Evolutionary conservation across 2,888 invertebrate species (phyloP).

Genomic region (Muscina levida): DNA sequence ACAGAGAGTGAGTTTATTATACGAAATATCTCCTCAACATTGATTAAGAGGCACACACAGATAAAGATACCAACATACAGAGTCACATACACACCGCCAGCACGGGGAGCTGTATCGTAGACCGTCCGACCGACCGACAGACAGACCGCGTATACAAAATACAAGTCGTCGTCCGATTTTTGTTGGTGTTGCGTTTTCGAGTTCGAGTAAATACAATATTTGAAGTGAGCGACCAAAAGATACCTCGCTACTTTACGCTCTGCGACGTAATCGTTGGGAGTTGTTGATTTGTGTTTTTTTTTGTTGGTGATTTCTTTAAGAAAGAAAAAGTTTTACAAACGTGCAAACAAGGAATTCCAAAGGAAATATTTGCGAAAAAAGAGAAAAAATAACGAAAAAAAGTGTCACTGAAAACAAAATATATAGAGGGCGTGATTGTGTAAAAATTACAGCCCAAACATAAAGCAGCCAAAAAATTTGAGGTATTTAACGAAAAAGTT

Average conservation of each 20-base stretch:
- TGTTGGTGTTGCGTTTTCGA: conserved; percentile 44
- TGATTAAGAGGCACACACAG: conserved; percentile 28
- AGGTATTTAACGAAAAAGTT: no score
- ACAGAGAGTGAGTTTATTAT: conserved; percentile 57
- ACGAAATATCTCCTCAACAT: conserved; percentile 63
- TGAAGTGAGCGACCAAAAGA: conserved; percentile 56
- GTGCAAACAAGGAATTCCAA: neutral
- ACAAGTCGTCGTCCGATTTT: conserved; percentile 61
- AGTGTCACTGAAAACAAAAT: no score
- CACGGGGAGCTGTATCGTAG: neutral
- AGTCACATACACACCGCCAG: neutral
- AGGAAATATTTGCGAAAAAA: neutral
- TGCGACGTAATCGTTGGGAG: conserved; percentile 58
- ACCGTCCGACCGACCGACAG: conserved; percentile 21
- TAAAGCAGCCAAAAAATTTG: neutral
- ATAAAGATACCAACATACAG: neutral
- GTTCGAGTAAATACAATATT: conserved; percentile 36
- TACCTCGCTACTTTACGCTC: conserved; percentile 35
- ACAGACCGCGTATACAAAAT: conserved; percentile 19
- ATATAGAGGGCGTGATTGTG: no score
- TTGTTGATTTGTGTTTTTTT: conserved; percentile 26
- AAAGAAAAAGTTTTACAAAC: neutral
- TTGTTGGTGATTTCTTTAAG: neutral
- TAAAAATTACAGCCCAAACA: neutral
- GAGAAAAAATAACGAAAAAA: conserved; percentile 4